A percentile compares a stretch with the other conserved stretches of the same genome.
Evolutionary conservation across 2,113 vertebrate genomes (phyloP).

Genomic region (Eulacestoma nigropectus): DNA sequence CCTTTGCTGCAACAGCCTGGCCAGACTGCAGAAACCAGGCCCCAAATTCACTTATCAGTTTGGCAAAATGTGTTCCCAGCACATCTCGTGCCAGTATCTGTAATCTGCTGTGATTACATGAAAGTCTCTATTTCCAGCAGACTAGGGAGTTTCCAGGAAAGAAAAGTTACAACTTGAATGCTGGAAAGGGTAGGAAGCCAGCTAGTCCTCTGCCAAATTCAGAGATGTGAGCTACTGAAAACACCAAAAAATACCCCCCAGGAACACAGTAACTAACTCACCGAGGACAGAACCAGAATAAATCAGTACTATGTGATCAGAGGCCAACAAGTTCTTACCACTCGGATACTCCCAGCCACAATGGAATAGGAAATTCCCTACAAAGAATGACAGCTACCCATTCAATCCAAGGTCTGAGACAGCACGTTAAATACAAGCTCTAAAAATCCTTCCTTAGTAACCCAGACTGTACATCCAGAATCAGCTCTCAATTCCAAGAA

Average conservation of each 20-base stretch:
- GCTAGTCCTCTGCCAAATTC: background rate
- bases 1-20: background rate
- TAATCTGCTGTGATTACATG: background rate
- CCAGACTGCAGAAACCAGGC: background rate
- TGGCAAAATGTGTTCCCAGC: background rate
- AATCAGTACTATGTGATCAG: background rate
- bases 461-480: background rate
- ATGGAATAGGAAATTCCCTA: constrained; percentile 39
- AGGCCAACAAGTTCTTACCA: constrained; percentile 39
- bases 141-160: background rate
- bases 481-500: background rate
- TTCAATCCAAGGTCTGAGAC: background rate
- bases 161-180: background rate
- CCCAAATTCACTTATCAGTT: background rate
- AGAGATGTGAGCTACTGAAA: background rate
- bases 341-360: constrained; percentile 28
- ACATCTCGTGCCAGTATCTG: background rate
- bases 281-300: background rate
- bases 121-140: background rate
- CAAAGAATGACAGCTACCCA: constrained; percentile 27
- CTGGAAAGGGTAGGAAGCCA: background rate
- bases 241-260: background rate
- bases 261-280: constrained; percentile 23
- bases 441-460: background rate
- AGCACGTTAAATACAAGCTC: background rate